Percentiles rank a stretch among this genome's conserved stretches.
Evolutionary conservation across 2,113 vertebrate species (phyloP).

Genomic region (Turdus rufiventris): DNA sequence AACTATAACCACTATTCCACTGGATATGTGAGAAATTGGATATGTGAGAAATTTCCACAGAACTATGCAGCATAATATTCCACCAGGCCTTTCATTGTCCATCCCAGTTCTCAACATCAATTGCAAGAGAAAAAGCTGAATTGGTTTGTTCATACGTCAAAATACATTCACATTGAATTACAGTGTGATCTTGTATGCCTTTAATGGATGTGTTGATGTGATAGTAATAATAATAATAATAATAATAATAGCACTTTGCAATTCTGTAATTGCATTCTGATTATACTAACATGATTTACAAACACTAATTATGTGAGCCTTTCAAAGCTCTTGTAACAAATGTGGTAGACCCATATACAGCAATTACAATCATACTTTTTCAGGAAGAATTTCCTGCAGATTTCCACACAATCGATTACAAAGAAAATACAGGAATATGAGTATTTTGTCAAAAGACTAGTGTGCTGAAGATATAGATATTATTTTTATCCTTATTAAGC

Average conservation of each 20-base stretch:
- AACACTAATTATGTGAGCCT: constrained; percentile 25
- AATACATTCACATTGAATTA: background rate
- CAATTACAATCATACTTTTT: constrained; percentile 14
- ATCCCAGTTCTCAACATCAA: background rate
- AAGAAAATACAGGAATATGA: background rate
- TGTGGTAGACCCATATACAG: background rate
- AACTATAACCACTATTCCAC: background rate
- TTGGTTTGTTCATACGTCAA: background rate
- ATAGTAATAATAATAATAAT: background rate
- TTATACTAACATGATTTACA: constrained; percentile 36
- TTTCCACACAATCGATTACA: background rate
- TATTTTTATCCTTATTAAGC: constrained; percentile 27
- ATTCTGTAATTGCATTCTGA: constrained; percentile 9
- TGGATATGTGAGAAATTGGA: background rate
- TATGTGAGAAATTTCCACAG: background rate
- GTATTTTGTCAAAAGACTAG: background rate
- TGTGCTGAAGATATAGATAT: background rate
- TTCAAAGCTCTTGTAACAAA: constrained; percentile 16
- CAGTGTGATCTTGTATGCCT: background rate
- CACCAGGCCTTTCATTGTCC: background rate
- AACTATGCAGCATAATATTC: background rate
- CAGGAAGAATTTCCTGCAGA: background rate
- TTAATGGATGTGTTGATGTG: background rate
- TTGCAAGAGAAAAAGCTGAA: background rate
- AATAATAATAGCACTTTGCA: background rate